Percentiles rank a stretch among this genome's conserved stretches.
Evolutionary conservation across 1,140 invertebrate species (phyloP).

Genomic region (Drosophila sucinea): DNA sequence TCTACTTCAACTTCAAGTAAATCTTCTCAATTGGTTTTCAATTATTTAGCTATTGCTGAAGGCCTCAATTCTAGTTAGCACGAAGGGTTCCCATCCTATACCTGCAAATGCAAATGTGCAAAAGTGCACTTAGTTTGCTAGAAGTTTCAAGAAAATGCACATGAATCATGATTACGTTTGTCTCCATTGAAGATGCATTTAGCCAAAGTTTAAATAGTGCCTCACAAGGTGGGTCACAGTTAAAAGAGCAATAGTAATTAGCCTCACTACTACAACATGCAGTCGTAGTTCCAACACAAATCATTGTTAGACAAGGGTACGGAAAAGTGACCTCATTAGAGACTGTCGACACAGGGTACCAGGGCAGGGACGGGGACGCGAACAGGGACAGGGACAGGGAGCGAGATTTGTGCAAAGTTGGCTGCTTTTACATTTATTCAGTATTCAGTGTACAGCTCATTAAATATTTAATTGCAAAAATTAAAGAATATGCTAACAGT

Average conservation of each 20-base stretch:
- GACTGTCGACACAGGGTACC: neutral
- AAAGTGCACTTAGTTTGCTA: slow-evolving; percentile 5
- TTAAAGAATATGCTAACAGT: slow-evolving; percentile 71
- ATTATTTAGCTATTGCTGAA: neutral
- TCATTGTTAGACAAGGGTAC: slow-evolving; percentile 8
- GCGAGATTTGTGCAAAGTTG: slow-evolving; percentile 33
- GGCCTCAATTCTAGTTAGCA: neutral
- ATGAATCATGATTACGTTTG: neutral
- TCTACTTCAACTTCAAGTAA: slow-evolving; percentile 5
- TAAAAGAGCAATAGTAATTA: slow-evolving; percentile 13
- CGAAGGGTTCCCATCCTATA: neutral
- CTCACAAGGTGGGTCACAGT: neutral
- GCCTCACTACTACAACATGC: neutral
- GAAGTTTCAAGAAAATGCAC: slow-evolving; percentile 2
- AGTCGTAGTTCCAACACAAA: neutral
- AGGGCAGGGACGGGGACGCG: slow-evolving; percentile 53
- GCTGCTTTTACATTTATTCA: slow-evolving; percentile 18
- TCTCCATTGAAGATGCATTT: slow-evolving; percentile 4
- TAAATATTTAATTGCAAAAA: slow-evolving; percentile 77
- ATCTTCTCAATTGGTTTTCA: slow-evolving; percentile 12
- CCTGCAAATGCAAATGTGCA: neutral
- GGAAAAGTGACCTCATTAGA: slow-evolving; percentile 11
- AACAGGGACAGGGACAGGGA: slow-evolving; percentile 10
- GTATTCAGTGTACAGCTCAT: slow-evolving; percentile 57
- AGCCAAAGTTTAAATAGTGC: neutral